Evolutionary conservation across 2,113 vertebrate genomes (phyloP), one percentile per base, ranked within the genome.

Genomic region (Canis aureus): DNA sequence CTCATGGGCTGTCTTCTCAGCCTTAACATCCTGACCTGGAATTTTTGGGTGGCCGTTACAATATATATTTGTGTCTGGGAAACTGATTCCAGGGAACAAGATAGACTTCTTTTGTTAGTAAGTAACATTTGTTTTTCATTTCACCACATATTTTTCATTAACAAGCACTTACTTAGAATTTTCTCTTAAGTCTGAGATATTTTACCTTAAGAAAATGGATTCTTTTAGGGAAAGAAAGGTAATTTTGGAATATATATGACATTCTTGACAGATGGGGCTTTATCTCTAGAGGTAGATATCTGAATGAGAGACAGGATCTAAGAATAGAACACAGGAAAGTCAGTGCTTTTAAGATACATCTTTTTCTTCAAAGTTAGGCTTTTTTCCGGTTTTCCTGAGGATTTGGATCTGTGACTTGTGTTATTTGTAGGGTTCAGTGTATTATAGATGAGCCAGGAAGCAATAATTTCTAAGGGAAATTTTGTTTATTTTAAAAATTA

Each of bases 391-490:
- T 0, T 79, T 89, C 2, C 17, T 49, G 10, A 59, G 11, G 13
- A n/a, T 66, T 84, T 91, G 38, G 35, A 32, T 93, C 13, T 91
- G 13, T 60, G 12, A 60, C 25, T 80, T 89, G 17, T 89, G 11
- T 84, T 91, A 43, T 79, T 91, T 89, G 13, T 76, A 81, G 16
- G n/a, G 0, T 64, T 88, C 7, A 51, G 0, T 89, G 23, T 60
- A 55, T 27, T 83, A 5, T 73, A 89, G 35, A 32, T 62, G 13
- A 96, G 13, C 23, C 23, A 93, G 62, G 49, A 66, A 93, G 85
- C 43, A 93, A 7, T 79, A 27, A 32, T 91, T 95, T 80, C 38
- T 96, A 73, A 73, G 81, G 22, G 23, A 73, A 93, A 27, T 66
- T 85, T 83, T 88, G 57, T 91, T 43, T 49, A 43, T 23, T 92